A percentile compares a stretch with the other conserved stretches of the same genome.
These are phyloP conservation scores for Bhutanitis thaidina DNA, from an alignment of 2,888 invertebrate genomes.

Conservation along the genomic window DNA sequence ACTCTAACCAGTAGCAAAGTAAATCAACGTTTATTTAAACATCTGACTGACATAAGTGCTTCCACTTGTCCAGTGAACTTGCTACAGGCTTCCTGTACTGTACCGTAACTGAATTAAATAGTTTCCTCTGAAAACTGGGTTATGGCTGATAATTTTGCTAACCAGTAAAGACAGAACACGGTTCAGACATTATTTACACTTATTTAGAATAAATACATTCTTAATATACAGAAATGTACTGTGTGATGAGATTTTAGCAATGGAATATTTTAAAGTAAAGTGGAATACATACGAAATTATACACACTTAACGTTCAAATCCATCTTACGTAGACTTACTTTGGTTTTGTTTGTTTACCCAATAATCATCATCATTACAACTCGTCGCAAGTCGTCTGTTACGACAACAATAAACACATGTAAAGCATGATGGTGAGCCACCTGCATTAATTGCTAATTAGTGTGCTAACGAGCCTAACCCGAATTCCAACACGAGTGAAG, in stretches of 20 bases:
- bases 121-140: constrained; percentile 62
- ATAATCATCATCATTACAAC: too few relatives aligned
- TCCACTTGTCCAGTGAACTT: constrained; percentile 48
- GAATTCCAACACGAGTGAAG: too few relatives aligned
- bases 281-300: neutral
- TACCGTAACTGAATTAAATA: constrained; percentile 66
- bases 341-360: too few relatives aligned
- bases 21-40: constrained; percentile 19
- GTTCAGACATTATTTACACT: constrained; percentile 30
- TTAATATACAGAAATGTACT: neutral
- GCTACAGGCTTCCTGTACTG: constrained; percentile 42
- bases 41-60: constrained; percentile 36
- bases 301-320: too few relatives aligned
- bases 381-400: too few relatives aligned
- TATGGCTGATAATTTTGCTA: constrained; percentile 62
- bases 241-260: constrained; percentile 1
- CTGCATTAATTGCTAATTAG: too few relatives aligned
- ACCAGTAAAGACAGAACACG: constrained; percentile 34
- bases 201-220: constrained; percentile 27
- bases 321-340: too few relatives aligned
- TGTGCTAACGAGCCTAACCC: too few relatives aligned
- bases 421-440: too few relatives aligned
- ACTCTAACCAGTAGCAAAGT: neutral
- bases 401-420: too few relatives aligned
- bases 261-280: neutral